Evolutionary conservation across 2,113 vertebrate species (phyloP).

Genomic region (Equus przewalskii): DNA sequence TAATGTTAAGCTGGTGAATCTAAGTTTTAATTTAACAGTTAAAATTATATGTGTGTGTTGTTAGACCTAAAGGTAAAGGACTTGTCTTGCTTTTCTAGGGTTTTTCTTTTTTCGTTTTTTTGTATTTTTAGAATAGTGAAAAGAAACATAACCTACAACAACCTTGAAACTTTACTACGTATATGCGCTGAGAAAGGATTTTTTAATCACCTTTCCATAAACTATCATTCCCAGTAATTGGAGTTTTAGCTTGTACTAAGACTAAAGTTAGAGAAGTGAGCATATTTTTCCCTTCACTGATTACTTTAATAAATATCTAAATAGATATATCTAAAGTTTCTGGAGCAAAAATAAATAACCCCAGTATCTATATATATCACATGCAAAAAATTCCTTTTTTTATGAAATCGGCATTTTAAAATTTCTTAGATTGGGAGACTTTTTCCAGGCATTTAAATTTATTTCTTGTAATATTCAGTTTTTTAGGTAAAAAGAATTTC

Average conservation of each 20-base stretch:
- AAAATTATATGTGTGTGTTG: background rate
- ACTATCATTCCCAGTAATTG: background rate
- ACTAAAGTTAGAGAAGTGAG: slow-evolving; percentile 29
- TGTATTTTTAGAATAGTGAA: slow-evolving; percentile 39
- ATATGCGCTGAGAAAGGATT: background rate
- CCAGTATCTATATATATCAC: background rate
- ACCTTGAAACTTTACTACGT: slow-evolving; percentile 2
- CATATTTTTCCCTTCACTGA: slow-evolving; percentile 15
- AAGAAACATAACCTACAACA: slow-evolving; percentile 25
- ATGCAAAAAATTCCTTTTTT: background rate
- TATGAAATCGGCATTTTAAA: slow-evolving; percentile 23
- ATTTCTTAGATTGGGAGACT: background rate
- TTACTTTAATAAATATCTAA: slow-evolving; percentile 12
- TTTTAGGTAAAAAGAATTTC: slow-evolving; percentile 52
- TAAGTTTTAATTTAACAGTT: slow-evolving; percentile 53
- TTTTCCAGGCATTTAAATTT: slow-evolving; percentile 28
- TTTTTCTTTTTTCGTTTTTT: background rate
- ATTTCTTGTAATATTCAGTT: background rate
- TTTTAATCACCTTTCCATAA: slow-evolving; percentile 51
- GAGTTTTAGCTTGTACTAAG: slow-evolving; percentile 22
- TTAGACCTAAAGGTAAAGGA: slow-evolving; percentile 12
- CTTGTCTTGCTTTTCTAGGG: slow-evolving; percentile 22
- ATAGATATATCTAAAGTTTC: slow-evolving; percentile 15
- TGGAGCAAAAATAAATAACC: slow-evolving; percentile 18
- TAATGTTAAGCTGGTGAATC: slow-evolving; percentile 11